A percentile compares a stretch with the other conserved stretches of the same genome.
Conservation (phyloP, 2,113 vertebrate species). For the Barnardius zonarius region DNA sequence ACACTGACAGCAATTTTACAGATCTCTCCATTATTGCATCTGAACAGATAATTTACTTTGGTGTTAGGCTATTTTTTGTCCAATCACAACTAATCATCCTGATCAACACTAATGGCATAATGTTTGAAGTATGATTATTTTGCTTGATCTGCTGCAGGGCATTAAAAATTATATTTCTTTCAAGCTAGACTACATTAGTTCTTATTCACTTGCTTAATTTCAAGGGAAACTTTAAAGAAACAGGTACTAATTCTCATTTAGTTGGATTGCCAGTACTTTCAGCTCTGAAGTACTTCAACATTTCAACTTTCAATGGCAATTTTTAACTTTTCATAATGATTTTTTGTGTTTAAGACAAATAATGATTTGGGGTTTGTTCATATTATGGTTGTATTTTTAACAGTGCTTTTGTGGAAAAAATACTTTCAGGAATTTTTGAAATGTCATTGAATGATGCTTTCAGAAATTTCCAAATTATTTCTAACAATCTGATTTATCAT, state of each 20-base stretch:
- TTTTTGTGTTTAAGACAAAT: neutral
- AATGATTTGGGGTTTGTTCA: neutral
- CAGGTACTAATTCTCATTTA: slow-evolving; percentile 7
- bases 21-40: neutral
- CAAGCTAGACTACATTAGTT: slow-evolving; percentile 9
- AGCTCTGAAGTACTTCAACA: neutral
- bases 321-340: neutral
- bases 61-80: slow-evolving; percentile 17
- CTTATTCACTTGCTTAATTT: slow-evolving; percentile 47
- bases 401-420: neutral
- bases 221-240: slow-evolving; percentile 6
- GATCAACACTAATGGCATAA: slow-evolving; percentile 26
- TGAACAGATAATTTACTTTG: slow-evolving; percentile 24
- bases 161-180: slow-evolving; percentile 32
- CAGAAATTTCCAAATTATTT: neutral
- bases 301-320: neutral
- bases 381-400: neutral
- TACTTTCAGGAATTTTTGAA: neutral
- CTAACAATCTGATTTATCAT: neutral
- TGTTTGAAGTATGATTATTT: slow-evolving; percentile 44
- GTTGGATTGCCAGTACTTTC: neutral
- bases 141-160: neutral
- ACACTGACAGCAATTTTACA: neutral
- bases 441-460: neutral
- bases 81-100: slow-evolving; percentile 40